Conservation (phyloP, 2,797 vertebrate species). For the Lepilemur septentrionalis region DNA sequence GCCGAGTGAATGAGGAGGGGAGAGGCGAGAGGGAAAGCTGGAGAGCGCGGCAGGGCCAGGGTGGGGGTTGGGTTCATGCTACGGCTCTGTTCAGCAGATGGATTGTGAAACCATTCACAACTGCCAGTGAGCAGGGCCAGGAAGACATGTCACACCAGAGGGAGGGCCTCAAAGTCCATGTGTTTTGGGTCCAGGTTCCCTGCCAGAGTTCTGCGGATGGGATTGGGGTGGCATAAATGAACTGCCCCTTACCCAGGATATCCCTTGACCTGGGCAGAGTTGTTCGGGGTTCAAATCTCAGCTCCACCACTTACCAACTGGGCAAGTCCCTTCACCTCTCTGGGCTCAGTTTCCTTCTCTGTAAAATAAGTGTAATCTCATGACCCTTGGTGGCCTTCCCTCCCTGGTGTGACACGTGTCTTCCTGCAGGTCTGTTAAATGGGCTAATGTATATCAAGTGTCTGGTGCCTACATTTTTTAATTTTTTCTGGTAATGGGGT, state of each 20-base stretch:
- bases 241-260: neutral
- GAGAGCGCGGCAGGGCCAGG: accelerated
- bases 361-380: neutral
- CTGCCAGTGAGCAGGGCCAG: neutral
- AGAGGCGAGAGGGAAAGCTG: neutral
- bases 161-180: neutral
- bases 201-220: neutral
- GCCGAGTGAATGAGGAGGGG: neutral
- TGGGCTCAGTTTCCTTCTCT: neutral
- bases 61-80: neutral
- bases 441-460: neutral
- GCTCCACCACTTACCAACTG: neutral
- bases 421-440: neutral
- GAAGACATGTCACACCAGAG: neutral
- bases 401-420: too few species aligned
- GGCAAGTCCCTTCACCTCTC: neutral
- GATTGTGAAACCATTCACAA: neutral
- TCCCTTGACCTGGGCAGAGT: neutral
- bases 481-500: neutral
- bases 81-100: neutral
- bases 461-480: neutral
- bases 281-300: neutral
- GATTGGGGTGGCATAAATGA: neutral
- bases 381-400: too few species aligned
- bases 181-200: neutral